Evolutionary conservation across 2,113 vertebrate species (phyloP).

Genomic region (Stigmatopora nigra): DNA sequence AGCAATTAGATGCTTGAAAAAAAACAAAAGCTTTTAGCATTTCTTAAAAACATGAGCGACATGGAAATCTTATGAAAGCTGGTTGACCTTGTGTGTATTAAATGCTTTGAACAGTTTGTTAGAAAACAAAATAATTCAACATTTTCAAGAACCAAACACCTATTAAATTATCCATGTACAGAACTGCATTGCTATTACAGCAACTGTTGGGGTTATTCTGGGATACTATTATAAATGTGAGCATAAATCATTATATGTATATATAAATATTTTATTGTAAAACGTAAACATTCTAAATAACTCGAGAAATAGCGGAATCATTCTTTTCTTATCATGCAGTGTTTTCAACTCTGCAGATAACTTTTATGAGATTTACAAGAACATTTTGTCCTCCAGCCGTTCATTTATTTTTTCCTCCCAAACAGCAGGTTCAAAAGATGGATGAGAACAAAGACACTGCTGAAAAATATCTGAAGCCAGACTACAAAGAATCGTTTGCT

Average conservation of each 20-base stretch:
- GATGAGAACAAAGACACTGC: slow-evolving; percentile 1
- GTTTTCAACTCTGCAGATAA: background rate
- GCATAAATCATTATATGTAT: too few relatives aligned
- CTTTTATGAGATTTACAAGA: background rate
- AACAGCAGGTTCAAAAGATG: background rate
- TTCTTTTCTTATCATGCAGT: slow-evolving; percentile 3
- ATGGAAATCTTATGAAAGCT: background rate
- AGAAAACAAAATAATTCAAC: background rate
- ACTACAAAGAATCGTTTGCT: slow-evolving; percentile 15
- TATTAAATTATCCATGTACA: background rate
- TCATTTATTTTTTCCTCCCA: slow-evolving; percentile 3
- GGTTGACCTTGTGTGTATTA: background rate
- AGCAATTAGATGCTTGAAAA: background rate
- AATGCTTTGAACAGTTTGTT: background rate
- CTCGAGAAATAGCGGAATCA: background rate
- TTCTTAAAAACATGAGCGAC: background rate
- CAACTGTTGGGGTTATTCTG: too few relatives aligned
- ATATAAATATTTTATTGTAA: background rate
- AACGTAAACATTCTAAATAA: background rate
- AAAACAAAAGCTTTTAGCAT: background rate
- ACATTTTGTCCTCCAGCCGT: background rate
- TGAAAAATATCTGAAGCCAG: slow-evolving; percentile 11
- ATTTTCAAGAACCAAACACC: background rate
- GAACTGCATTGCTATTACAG: background rate
- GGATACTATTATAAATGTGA: too few relatives aligned